These are phyloP conservation scores for Pyrgus malvae DNA, from an alignment of 2,888 invertebrate genomes.

Conservation along the genomic window DNA sequence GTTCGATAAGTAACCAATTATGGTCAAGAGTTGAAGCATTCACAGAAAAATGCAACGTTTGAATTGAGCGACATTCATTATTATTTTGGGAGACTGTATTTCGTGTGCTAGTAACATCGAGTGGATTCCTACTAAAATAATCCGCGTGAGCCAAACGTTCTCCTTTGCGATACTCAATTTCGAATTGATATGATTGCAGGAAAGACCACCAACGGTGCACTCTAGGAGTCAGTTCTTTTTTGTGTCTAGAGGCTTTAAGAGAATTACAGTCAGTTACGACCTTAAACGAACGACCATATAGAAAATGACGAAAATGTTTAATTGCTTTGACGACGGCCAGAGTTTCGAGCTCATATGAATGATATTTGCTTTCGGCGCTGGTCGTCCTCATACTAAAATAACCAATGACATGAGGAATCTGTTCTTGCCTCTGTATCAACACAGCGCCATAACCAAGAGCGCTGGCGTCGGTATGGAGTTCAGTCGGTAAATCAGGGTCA, in stretches of 20 bases:
- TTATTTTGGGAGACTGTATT: no score
- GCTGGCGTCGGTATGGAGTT: conserved; percentile 35
- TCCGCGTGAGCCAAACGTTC: conserved; percentile 29
- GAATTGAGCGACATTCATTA: no score
- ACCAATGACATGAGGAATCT: conserved; percentile 16
- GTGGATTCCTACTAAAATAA: conserved; percentile 32
- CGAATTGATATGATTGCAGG: conserved; percentile 38
- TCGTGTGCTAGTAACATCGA: not conserved
- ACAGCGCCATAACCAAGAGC: conserved; percentile 33
- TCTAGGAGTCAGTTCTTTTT: conserved; percentile 39
- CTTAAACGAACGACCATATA: conserved; percentile 33
- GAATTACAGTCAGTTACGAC: conserved; percentile 40
- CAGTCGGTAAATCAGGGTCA: conserved; percentile 4
- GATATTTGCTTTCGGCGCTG: conserved; percentile 30
- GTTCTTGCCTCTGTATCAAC: conserved; percentile 13
- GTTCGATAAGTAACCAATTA: conserved; percentile 4
- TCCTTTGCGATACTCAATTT: conserved; percentile 34
- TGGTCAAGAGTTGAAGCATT: no score
- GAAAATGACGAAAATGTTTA: conserved; percentile 40
- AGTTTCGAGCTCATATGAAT: conserved; percentile 35
- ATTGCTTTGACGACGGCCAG: conserved; percentile 36
- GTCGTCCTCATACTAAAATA: conserved; percentile 29
- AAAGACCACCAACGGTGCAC: conserved; percentile 43
- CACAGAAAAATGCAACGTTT: no score
- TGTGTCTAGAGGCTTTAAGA: conserved; percentile 40